Evolutionary conservation across 2,888 invertebrate genomes (phyloP).

Genomic region (Automeris io): DNA sequence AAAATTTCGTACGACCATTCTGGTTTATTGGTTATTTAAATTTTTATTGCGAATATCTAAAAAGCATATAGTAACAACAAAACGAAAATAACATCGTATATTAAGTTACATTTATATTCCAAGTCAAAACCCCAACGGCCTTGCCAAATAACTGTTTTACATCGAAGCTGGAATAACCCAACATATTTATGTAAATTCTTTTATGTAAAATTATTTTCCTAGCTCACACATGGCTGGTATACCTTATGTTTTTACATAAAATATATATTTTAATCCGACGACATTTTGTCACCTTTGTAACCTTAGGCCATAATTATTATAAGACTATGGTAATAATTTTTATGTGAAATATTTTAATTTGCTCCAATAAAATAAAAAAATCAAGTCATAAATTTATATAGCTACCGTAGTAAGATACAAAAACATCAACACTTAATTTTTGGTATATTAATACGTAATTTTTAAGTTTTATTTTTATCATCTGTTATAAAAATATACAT

Average conservation of each 20-base stretch:
- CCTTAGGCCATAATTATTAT: not conserved
- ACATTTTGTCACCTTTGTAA: not conserved
- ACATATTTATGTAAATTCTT: slow-evolving; percentile 36
- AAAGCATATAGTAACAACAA: slow-evolving; percentile 18
- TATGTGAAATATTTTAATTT: too few species aligned
- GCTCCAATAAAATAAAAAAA: too few species aligned
- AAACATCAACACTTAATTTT: too few species aligned
- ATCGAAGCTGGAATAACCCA: slow-evolving; percentile 37
- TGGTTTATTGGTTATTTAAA: too few species aligned
- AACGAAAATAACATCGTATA: slow-evolving; percentile 15
- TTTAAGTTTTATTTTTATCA: too few species aligned
- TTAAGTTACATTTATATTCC: slow-evolving; percentile 9
- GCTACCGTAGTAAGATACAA: too few species aligned
- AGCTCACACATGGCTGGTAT: slow-evolving; percentile 15
- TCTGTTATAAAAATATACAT: too few species aligned
- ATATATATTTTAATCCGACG: not conserved
- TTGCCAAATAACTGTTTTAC: slow-evolving; percentile 51
- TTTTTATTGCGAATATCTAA: too few species aligned
- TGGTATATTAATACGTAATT: too few species aligned
- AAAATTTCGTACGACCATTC: too few species aligned
- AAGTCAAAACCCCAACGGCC: slow-evolving; percentile 28
- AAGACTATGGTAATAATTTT: too few species aligned
- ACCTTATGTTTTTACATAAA: slow-evolving; percentile 14
- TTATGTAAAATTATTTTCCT: slow-evolving; percentile 28
- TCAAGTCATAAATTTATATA: too few species aligned